Evolutionary conservation across 2,113 vertebrate genomes (phyloP), one percentile per base, ranked within the genome.

Genomic region (Hassar affinis): DNA sequence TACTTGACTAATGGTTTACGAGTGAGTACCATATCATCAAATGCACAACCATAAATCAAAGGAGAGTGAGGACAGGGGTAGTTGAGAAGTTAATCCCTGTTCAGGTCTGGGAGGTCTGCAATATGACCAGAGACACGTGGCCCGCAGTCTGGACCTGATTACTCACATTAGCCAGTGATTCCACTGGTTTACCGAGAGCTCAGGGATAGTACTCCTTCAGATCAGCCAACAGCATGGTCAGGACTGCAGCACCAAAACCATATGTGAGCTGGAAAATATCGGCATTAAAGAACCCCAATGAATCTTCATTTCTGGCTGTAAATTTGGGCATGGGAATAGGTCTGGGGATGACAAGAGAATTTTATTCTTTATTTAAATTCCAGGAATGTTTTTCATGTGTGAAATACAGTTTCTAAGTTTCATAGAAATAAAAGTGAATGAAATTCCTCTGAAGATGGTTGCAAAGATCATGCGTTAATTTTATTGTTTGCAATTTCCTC

Each of bases 111-210:
- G 68, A 83, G 76, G 80, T 79, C 81, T 81, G 35, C 78, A 78
- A 80, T 79, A 84, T 35, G 62, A 75, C 56, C 84, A 82, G 87
- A 88, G 86, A 88, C 88, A 89, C 90, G 90, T 90, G 88, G 90
- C 81, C 20, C 27, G 6, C 78, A 22, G 87, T 86, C 91, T 91
- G 90, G 84, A 91, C 90, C 86, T 87, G 84, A 94, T 93, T 94
- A 94, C 86, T 91, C 90, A 90, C 88, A 93, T 91, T 90, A 91
- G 87, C 90, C 89, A 86, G 88, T 91, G 92, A 93, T 89, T 93
- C 87, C 84, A 27, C 0, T 84, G 90, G 78, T 91, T 92, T 93
- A 92, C 91, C 85, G 66, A 71, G 80, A 86, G 68, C 80, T 86
- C 18, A 62, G 42, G 85, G 87, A 89, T 90, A 85, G 83, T 81